Percentiles rank a stretch among this genome's conserved stretches.
Evolutionary conservation across 2,113 vertebrate genomes (phyloP).

Genomic region (Lathamus discolor): DNA sequence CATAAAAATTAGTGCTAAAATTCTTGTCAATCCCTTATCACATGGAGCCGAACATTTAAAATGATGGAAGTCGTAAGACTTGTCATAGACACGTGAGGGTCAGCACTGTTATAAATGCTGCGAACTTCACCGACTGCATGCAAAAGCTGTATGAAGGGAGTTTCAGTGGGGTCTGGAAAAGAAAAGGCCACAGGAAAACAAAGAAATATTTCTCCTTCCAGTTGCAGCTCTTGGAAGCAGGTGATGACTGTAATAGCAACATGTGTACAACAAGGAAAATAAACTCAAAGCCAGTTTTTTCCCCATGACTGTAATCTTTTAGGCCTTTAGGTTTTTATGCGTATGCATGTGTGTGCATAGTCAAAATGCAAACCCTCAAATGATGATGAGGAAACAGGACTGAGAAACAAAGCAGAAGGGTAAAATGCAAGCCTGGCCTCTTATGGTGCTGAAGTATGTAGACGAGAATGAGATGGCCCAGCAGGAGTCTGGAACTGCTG

Average conservation of each 20-base stretch:
- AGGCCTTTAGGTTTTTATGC: background rate
- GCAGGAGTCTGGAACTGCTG: background rate
- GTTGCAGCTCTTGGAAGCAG: background rate
- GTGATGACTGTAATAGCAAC: background rate
- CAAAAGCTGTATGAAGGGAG: background rate
- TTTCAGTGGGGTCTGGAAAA: background rate
- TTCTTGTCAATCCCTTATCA: background rate
- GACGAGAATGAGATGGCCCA: background rate
- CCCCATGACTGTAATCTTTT: accelerated
- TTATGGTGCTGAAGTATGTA: background rate
- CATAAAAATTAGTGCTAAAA: background rate
- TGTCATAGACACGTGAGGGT: conserved; percentile 7
- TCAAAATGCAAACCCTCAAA: background rate
- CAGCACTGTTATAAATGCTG: background rate
- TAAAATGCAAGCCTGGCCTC: background rate
- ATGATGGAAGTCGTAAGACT: conserved; percentile 1
- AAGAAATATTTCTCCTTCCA: background rate
- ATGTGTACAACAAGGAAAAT: background rate
- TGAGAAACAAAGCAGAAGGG: background rate
- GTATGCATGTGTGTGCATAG: background rate
- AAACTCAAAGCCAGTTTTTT: background rate
- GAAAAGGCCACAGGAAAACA: background rate
- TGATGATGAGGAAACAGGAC: background rate
- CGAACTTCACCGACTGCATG: background rate
- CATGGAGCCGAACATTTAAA: background rate